Conservation (phyloP, 2,797 vertebrate species). For the Leucoraja ocellata region DNA sequence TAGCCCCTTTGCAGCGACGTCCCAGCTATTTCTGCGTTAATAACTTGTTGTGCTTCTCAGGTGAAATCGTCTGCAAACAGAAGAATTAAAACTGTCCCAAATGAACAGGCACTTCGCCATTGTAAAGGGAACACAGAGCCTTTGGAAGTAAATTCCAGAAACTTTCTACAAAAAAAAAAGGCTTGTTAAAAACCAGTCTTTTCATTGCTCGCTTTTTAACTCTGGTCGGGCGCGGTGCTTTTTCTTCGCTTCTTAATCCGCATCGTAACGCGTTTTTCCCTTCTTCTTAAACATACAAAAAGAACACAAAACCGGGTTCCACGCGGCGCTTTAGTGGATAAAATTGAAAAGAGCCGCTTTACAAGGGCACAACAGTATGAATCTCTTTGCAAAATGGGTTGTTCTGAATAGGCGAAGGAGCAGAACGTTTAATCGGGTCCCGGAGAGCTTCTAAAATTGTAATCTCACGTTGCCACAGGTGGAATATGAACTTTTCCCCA, state of each 20-base stretch:
- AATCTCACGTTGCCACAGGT: conserved; percentile 77
- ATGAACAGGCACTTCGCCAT: conserved; percentile 63
- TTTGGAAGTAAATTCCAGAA: conserved; percentile 66
- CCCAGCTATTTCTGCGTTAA: conserved; percentile 51
- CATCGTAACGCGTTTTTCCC: conserved; percentile 32
- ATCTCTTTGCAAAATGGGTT: conserved; percentile 77
- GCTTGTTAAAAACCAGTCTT: conserved; percentile 62
- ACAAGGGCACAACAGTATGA: conserved; percentile 69
- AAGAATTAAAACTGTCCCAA: conserved; percentile 66
- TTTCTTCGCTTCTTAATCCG: conserved; percentile 49
- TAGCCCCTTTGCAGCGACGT: conserved; percentile 37
- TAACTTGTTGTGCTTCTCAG: conserved; percentile 70
- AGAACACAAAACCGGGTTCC: conserved; percentile 86
- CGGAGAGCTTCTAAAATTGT: conserved; percentile 67
- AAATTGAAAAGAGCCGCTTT: conserved; percentile 77
- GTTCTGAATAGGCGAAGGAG: conserved; percentile 72
- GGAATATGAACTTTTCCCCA: conserved; percentile 71
- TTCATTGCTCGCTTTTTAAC: conserved; percentile 71
- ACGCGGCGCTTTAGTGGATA: conserved; percentile 88
- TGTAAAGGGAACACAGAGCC: conserved; percentile 63
- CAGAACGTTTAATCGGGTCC: conserved; percentile 71
- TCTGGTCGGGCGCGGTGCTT: conserved; percentile 72
- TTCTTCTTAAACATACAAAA: conserved; percentile 45
- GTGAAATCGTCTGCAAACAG: conserved; percentile 80
- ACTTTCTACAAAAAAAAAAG: conserved; percentile 56